These are phyloP conservation scores for Dipus sagitta DNA, from an alignment of 2,797 vertebrate genomes.

Conservation along the genomic window DNA sequence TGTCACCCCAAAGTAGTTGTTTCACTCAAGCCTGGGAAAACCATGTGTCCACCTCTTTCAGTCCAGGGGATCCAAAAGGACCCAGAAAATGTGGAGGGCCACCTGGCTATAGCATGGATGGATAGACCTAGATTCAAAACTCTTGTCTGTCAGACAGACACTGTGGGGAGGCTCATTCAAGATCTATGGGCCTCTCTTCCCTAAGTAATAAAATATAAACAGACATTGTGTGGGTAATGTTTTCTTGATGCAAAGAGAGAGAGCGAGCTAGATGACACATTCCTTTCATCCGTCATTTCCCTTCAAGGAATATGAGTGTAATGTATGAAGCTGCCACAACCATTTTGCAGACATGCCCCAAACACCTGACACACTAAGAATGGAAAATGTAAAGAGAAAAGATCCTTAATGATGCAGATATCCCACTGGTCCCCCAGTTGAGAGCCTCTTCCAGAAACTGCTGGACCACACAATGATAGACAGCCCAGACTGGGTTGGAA, in stretches of 20 bases:
- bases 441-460: not conserved
- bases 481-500: not conserved
- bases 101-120: not conserved
- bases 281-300: not conserved
- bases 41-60: not conserved
- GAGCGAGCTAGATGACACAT: not conserved
- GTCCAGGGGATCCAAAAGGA: not conserved
- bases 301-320: not conserved
- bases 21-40: not conserved
- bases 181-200: not conserved
- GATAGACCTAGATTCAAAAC: not conserved
- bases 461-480: not conserved
- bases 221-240: not conserved
- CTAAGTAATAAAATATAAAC: not conserved
- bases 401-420: not conserved
- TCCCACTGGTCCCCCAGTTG: too few species aligned
- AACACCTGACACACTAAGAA: not conserved
- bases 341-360: not conserved
- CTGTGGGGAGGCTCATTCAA: not conserved
- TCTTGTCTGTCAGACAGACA: not conserved
- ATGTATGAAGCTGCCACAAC: constrained; percentile 8
- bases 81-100: not conserved
- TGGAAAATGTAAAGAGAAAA: not conserved
- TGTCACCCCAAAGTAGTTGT: not conserved
- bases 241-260: not conserved